Base-by-base conservation (phyloP, 2,797 vertebrate species). In the Cynodonichthys magdalenae region DNA sequence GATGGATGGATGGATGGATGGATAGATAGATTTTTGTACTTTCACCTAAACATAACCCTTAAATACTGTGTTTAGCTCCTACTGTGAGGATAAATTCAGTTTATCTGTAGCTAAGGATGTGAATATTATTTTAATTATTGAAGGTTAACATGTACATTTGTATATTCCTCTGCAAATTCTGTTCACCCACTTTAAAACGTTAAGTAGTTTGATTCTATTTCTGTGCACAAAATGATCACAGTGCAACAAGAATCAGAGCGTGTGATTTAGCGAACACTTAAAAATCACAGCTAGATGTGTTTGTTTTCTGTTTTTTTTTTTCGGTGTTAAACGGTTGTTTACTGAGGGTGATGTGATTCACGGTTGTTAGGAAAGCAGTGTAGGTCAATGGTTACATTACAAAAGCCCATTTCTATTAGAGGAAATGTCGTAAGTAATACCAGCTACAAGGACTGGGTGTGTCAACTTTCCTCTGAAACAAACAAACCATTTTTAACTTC, bases 401-500 rank as follows among this genome's bases (percentile, higher is more conserved):
- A 91, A 89, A 92, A 88, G 82, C 77, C 55, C 17, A 89, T 92
- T 93, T 94, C 92, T 94, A 92, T 94, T 87, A 93, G 92, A 93
- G 93, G 92, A 94, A 93, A 91, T 92, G 92, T 91, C 85, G 87
- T 90, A 90, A 93, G 91, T 93, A 92, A 90, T 92, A 93, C 87
- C 86, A 87, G 90, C 91, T 93, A 92, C 91, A 93, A 92, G 90
- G 90, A 82, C 89, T 91, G 93, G 92, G 93, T 93, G 93, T 92
- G 92, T 92, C 92, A 84, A 80, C 89, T 91, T 94, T 94, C 92
- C 93, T 93, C 85, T 94, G 91, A 92, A 94, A 94, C 92, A 94
- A 94, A 94, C 93, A 94, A 93, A 92, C 92, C 92, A 92, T 94
- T 94, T 93, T 93, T 90, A 90, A 92, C 93, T 93, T 94, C 93